Percentiles rank a stretch among this genome's conserved stretches.
These are phyloP conservation scores for Luehdorfia chinensis DNA, from an alignment of 1,140 invertebrate genomes.

Conservation along the genomic window DNA sequence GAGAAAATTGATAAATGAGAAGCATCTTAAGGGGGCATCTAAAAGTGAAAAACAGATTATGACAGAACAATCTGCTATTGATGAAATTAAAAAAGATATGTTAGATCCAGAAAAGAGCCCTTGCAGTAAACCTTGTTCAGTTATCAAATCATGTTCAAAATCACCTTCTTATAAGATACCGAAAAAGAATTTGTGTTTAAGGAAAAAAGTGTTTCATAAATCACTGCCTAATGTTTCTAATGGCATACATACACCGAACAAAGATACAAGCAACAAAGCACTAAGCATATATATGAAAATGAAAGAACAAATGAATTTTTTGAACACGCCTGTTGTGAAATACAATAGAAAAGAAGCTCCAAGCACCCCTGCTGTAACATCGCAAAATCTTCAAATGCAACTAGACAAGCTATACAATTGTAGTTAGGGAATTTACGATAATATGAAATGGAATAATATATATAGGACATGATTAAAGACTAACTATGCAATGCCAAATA, in stretches of 20 bases:
- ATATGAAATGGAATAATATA: no score
- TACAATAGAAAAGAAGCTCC: conserved; percentile 17
- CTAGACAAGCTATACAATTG: conserved; percentile 52
- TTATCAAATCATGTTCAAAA: conserved; percentile 33
- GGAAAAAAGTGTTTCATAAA: conserved; percentile 53
- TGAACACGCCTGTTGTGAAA: conserved; percentile 51
- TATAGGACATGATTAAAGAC: no score
- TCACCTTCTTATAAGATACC: conserved; percentile 60
- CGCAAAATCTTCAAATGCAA: conserved; percentile 61
- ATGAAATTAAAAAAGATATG: conserved; percentile 1
- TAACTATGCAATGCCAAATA: no score
- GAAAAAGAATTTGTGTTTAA: conserved; percentile 48
- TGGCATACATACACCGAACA: conserved; percentile 33
- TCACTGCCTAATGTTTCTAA: conserved; percentile 54
- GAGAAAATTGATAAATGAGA: conserved; percentile 44
- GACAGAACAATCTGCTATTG: no score
- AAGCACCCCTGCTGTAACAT: conserved; percentile 53
- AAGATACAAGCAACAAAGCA: conserved; percentile 37
- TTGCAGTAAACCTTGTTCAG: no score
- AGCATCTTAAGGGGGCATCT: no score
- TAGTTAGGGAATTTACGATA: no score
- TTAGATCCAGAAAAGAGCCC: no score
- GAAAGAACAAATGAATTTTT: conserved; percentile 60
- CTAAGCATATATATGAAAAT: conserved; percentile 60
- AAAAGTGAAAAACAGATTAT: no score